Percentiles rank a stretch among this genome's conserved stretches.
Evolutionary conservation across 2,113 vertebrate species (phyloP).

Genomic region (Columba livia): DNA sequence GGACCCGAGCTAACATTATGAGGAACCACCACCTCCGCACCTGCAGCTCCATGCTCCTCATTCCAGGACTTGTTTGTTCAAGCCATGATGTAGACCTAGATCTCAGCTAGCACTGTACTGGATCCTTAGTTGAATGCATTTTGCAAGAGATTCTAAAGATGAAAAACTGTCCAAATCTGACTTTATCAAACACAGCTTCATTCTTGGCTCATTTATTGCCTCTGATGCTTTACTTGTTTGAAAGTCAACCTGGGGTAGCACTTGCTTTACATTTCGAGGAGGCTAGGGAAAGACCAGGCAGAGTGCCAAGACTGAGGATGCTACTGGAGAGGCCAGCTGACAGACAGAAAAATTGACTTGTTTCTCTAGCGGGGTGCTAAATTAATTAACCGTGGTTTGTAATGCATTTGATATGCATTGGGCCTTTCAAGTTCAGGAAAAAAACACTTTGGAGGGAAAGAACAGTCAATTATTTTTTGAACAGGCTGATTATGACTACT

Average conservation of each 20-base stretch:
- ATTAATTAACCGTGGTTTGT: background rate
- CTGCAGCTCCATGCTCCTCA: background rate
- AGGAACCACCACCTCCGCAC: background rate
- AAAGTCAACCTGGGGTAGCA: background rate
- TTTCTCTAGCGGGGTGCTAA: background rate
- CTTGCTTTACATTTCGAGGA: background rate
- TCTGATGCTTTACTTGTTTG: background rate
- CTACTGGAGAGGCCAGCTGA: background rate
- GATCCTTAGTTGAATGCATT: background rate
- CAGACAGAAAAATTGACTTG: background rate
- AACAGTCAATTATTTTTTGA: background rate
- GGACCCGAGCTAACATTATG: background rate
- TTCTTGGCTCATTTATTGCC: background rate
- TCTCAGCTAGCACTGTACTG: background rate
- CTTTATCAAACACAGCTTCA: background rate
- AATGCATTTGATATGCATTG: background rate
- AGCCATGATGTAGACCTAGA: background rate
- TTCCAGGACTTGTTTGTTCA: background rate
- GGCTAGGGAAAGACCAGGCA: background rate
- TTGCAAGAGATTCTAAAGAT: background rate
- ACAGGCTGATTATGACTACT: background rate
- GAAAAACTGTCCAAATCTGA: background rate
- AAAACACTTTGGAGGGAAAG: background rate
- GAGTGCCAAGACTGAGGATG: background rate
- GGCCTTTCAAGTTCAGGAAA: background rate